A percentile compares a stretch with the other conserved stretches of the same genome.
Evolutionary conservation across 2,888 invertebrate genomes (phyloP).

Genomic region (Calameuta pallipes): DNA sequence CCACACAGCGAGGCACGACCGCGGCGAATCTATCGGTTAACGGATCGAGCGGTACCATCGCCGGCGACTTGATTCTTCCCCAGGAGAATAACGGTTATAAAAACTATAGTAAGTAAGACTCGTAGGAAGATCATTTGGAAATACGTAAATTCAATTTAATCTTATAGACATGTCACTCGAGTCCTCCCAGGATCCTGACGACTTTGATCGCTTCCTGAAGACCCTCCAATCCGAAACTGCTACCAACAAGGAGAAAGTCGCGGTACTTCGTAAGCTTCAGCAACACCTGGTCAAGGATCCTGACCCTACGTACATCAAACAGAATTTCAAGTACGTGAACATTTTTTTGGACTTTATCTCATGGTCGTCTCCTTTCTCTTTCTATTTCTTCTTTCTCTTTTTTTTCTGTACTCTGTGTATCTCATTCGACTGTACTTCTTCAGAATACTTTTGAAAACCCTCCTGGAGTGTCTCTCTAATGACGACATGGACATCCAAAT

Average conservation of each 20-base stretch:
- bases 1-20: slow-evolving; percentile 60
- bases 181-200: slow-evolving; percentile 54
- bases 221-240: slow-evolving; percentile 51
- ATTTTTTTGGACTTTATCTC: not conserved
- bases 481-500: slow-evolving; percentile 77
- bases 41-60: slow-evolving; percentile 61
- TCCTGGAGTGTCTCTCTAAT: slow-evolving; percentile 78
- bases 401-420: slow-evolving; percentile 16
- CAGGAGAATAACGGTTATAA: slow-evolving; percentile 64
- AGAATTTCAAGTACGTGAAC: slow-evolving; percentile 57
- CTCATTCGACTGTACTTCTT: slow-evolving; percentile 21
- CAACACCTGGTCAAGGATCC: slow-evolving; percentile 55
- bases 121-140: not conserved
- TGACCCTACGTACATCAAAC: slow-evolving; percentile 58
- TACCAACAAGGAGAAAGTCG: slow-evolving; percentile 51
- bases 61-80: slow-evolving; percentile 61
- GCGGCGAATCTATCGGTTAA: slow-evolving; percentile 56
- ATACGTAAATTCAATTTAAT: slow-evolving; percentile 13
- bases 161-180: slow-evolving; percentile 52
- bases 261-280: slow-evolving; percentile 60
- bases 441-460: slow-evolving; percentile 74
- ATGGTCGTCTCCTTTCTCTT: slow-evolving; percentile 2
- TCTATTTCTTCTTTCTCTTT: not conserved
- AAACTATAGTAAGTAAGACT: slow-evolving; percentile 48
- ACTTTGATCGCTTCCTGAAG: slow-evolving; percentile 57